Evolutionary conservation across 2,113 vertebrate genomes (phyloP).

Genomic region (Archilochus colubris): DNA sequence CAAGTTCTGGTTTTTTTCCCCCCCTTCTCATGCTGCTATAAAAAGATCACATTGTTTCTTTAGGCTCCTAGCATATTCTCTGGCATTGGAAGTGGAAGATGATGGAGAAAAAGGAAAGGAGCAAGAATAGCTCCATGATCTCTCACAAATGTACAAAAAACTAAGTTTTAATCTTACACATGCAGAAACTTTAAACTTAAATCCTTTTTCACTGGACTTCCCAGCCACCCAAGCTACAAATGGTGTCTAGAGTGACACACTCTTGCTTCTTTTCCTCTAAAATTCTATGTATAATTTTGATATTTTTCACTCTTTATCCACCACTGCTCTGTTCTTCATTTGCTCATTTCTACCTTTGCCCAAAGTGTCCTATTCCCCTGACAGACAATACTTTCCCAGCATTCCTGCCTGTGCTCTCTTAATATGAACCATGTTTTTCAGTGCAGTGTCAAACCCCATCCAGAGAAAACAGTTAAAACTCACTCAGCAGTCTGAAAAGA

Average conservation of each 20-base stretch:
- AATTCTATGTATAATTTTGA: neutral
- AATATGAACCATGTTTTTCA: neutral
- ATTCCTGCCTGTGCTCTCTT: neutral
- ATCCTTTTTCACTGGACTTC: neutral
- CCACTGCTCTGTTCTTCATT: neutral
- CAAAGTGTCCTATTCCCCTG: neutral
- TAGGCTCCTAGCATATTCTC: neutral
- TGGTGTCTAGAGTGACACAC: neutral
- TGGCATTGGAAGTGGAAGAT: neutral
- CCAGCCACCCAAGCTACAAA: neutral
- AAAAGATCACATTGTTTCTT: conserved; percentile 28
- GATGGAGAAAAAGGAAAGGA: neutral
- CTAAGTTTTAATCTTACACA: neutral
- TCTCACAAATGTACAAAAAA: accelerated
- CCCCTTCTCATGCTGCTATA: neutral
- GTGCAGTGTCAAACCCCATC: neutral
- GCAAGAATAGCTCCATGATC: neutral
- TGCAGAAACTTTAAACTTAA: neutral
- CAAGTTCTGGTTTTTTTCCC: neutral
- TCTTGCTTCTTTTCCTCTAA: neutral
- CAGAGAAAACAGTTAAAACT: neutral
- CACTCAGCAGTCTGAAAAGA: neutral
- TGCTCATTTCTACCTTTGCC: neutral
- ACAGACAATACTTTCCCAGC: neutral
- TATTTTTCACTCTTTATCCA: neutral